A percentile compares a stretch with the other conserved stretches of the same genome.
phyloP scores from a whole-genome alignment of 92 coral and sea anemone genomes.

The Micromussa lordhowensis region DNA sequence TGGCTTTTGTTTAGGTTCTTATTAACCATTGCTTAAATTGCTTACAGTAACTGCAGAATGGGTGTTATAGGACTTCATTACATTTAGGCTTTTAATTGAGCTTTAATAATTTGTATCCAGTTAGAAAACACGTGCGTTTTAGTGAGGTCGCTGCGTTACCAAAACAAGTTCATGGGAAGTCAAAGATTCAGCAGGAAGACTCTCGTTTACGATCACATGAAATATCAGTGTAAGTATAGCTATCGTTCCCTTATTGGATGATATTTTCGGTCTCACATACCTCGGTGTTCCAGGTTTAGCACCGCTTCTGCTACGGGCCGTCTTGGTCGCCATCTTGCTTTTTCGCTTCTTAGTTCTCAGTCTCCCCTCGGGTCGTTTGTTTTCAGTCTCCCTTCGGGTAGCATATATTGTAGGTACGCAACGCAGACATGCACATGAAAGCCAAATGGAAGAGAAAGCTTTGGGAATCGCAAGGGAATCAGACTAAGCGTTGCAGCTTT shows the following conservation, averaged over 20 bases:
- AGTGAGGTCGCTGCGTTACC: background rate
- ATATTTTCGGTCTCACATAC: constrained; percentile 19
- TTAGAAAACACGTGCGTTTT: constrained; percentile 10
- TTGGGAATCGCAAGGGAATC: background rate
- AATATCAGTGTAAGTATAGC: background rate
- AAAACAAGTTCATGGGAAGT: background rate
- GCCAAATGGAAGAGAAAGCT: too few relatives aligned
- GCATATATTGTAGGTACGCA: background rate
- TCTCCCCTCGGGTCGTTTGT: background rate
- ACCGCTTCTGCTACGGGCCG: constrained; percentile 13
- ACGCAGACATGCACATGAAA: background rate
- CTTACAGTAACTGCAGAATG: too few relatives aligned
- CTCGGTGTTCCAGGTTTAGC: background rate
- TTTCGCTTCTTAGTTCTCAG: constrained; percentile 23
- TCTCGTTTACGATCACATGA: background rate
- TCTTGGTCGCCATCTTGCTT: constrained; percentile 69
- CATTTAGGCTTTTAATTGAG: background rate
- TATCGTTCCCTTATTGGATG: background rate
- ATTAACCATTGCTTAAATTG: too few relatives aligned
- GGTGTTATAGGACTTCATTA: background rate
- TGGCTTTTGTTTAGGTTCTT: too few relatives aligned
- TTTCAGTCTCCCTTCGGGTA: background rate
- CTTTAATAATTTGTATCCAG: background rate
- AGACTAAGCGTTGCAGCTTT: too few relatives aligned
- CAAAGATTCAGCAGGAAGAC: background rate